These are phyloP conservation scores for Rhopilema esculentum DNA, from an alignment of 30 jellyfish, hydroid and myxozoan species.

Conservation along the genomic window DNA sequence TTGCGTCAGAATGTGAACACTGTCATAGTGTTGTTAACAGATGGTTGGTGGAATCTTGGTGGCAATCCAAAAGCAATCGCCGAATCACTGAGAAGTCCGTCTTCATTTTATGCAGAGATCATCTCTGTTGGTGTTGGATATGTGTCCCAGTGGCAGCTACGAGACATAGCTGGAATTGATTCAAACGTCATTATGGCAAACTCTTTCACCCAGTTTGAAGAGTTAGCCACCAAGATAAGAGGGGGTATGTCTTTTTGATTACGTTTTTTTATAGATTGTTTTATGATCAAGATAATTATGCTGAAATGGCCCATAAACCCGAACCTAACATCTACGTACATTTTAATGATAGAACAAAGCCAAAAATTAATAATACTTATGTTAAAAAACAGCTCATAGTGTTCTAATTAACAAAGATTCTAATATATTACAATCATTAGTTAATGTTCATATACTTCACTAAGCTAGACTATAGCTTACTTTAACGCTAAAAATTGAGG, in stretches of 20 bases:
- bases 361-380: too few species aligned
- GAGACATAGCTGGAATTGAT: constrained; percentile 68
- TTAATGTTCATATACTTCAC: too few species aligned
- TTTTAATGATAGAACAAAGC: too few species aligned
- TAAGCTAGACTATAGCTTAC: too few species aligned
- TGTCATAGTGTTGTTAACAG: constrained; percentile 87
- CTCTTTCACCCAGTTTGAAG: constrained; percentile 78
- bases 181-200: constrained; percentile 75
- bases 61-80: constrained; percentile 83
- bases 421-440: too few species aligned
- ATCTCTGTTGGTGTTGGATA: constrained; percentile 92
- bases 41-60: constrained; percentile 93
- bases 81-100: constrained; percentile 41
- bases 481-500: too few species aligned
- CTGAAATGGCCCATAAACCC: too few species aligned
- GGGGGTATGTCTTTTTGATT: constrained; percentile 76
- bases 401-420: too few species aligned
- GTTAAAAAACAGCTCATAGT: too few species aligned
- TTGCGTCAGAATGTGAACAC: constrained; percentile 84
- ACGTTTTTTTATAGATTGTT: background rate
- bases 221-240: constrained; percentile 89
- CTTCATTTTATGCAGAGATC: constrained; percentile 71
- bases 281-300: background rate
- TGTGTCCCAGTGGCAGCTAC: constrained; percentile 50
- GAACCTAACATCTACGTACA: too few species aligned